Percentiles rank a stretch among this genome's conserved stretches.
Conservation (phyloP, 2,797 vertebrate genomes). For the Spinus olivaceus region DNA sequence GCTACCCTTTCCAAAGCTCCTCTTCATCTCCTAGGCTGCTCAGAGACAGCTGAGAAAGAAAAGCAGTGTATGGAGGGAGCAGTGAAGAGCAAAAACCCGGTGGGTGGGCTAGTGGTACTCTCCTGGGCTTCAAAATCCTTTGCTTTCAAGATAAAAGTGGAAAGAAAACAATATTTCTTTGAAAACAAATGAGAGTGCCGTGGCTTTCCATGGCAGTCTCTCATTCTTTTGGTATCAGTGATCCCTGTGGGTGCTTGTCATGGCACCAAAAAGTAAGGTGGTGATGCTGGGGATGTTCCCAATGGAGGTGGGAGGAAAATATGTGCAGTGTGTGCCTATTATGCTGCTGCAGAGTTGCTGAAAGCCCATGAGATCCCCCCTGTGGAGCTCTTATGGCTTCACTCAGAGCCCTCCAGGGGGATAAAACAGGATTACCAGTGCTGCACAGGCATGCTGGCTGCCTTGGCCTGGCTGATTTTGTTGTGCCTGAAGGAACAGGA, state of each 20-base stretch:
- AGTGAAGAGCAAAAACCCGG: not conserved
- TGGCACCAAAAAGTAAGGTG: not conserved
- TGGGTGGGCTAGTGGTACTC: too few relatives aligned
- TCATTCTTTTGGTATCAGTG: not conserved
- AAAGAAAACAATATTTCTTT: not conserved
- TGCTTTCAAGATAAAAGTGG: not conserved
- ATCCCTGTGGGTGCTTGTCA: not conserved
- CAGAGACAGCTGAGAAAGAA: not conserved
- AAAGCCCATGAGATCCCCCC: not conserved
- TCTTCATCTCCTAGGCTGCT: not conserved
- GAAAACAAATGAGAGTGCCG: not conserved
- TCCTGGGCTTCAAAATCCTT: not conserved
- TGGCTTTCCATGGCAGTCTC: not conserved
- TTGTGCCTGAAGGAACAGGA: not conserved
- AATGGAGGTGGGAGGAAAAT: fast-evolving
- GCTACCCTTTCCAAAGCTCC: not conserved
- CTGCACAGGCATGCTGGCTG: fast-evolving
- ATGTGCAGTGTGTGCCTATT: fast-evolving
- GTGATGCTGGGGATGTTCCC: not conserved
- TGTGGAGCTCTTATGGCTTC: not conserved
- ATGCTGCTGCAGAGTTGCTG: fast-evolving
- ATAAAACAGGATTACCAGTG: fast-evolving
- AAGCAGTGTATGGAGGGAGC: not conserved
- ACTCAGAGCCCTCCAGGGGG: not conserved
- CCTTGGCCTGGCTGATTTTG: not conserved